Evolutionary conservation across 2,888 invertebrate genomes (phyloP), one percentile per base, ranked within the genome.

Genomic region (Mamestra brassicae): DNA sequence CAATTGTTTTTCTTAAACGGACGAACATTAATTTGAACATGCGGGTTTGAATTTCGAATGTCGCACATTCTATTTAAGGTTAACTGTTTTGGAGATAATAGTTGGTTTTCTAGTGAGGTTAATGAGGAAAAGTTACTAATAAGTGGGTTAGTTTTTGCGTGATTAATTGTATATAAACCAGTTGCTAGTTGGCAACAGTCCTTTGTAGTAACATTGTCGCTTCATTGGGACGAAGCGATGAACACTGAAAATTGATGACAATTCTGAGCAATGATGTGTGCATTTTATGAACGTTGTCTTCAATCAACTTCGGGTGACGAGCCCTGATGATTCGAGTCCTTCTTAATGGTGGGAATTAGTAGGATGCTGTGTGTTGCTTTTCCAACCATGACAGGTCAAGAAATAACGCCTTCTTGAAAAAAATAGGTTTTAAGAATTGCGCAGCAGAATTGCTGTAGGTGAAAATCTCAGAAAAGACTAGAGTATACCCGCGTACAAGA

Each of bases 1-100:
- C 95, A 95, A 96, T 96, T 95, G 96, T 95, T 95, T 87, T 95
- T 95, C 95, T 94, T 94, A 93, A 94, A 94, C 93, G 93, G 92
- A 91, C 89, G 89, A 89, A 90, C 92, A 92, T 93, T 92, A 92
- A 93, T 93, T 92, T 90, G 90, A 89, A 90, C 92, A 95, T 95
- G 95, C 95, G 95, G 94, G 94, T 89, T 92, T 90, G 90, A 92
- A 91, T 93, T 93, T 92, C 90, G 92, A 92, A 92, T 88, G 89
- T 88, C 86, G 87, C 88, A 84, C 85, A 87, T 87, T 86, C 85
- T 86, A 81, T 86, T 87, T 84, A 78, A 74, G 81, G 85, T 81
- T 85, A 87, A 87, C 85, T 79, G 87, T 85, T 85, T 86, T 76
- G 66, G 78, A 58, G 83, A 83, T 87, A 87, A 84, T 84, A 80